A percentile compares a stretch with the other conserved stretches of the same genome.
Evolutionary conservation across 2,797 vertebrate species (phyloP).

Genomic region (Carduelis carduelis): DNA sequence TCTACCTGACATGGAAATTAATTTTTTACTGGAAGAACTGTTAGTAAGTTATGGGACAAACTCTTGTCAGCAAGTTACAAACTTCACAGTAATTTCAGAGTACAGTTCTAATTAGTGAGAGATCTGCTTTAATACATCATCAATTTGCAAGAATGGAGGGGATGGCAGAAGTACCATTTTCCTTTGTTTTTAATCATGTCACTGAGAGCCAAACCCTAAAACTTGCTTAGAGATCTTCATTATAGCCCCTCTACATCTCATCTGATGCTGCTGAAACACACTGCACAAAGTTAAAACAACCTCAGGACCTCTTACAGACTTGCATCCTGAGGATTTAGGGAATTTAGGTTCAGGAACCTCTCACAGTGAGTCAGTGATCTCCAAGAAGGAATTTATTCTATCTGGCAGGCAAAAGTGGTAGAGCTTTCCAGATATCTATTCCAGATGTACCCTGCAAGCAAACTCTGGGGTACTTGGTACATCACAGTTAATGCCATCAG

Average conservation of each 20-base stretch:
- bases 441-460: neutral
- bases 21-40: neutral
- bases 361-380: neutral
- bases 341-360: neutral
- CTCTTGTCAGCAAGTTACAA: neutral
- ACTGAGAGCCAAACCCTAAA: neutral
- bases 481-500: neutral
- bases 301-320: neutral
- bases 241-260: neutral
- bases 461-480: neutral
- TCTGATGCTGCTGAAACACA: neutral
- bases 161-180: no score
- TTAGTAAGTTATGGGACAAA: neutral
- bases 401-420: neutral
- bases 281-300: neutral
- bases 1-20: accelerated
- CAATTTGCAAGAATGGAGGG: neutral
- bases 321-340: neutral
- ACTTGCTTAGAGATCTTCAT: neutral
- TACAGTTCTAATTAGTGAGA: neutral
- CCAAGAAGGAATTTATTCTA: neutral
- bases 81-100: neutral
- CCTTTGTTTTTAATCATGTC: neutral
- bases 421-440: neutral
- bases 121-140: neutral